phyloP scores from a whole-genome alignment of 2,797 vertebrate genomes.

The Anabas testudineus region DNA sequence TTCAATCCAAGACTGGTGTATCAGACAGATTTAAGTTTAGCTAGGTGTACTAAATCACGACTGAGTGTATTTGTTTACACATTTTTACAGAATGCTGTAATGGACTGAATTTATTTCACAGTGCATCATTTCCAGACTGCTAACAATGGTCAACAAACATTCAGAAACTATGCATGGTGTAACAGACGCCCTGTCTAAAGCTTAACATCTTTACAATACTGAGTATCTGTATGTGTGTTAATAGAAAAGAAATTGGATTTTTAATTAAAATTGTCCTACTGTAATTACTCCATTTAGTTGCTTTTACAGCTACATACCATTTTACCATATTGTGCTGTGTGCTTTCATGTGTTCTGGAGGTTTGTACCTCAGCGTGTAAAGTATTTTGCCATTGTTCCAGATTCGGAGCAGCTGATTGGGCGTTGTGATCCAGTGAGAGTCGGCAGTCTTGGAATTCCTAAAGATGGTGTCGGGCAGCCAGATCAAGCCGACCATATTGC shows the following conservation, averaged over 20 bases:
- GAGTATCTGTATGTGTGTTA: not conserved
- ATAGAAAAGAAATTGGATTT: too few relatives aligned
- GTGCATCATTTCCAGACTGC: too few relatives aligned
- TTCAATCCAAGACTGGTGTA: too few relatives aligned
- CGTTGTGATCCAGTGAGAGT: constrained; percentile 95
- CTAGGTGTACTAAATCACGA: too few relatives aligned
- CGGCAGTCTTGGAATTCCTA: constrained; percentile 93
- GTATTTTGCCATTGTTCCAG: constrained; percentile 94
- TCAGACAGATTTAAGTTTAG: too few relatives aligned
- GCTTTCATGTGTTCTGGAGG: not conserved
- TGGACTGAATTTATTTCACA: too few relatives aligned
- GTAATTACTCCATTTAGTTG: too few relatives aligned
- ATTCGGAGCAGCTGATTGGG: constrained; percentile 95
- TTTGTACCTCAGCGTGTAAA: constrained; percentile 91
- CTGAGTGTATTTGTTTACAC: too few relatives aligned
- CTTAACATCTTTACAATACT: not conserved
- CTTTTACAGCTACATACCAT: not conserved
- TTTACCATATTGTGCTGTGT: not conserved
- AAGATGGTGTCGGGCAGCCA: constrained; percentile 97
- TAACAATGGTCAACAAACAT: too few relatives aligned
- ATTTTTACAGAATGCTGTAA: too few relatives aligned
- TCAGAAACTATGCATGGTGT: too few relatives aligned
- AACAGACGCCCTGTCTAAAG: too few relatives aligned
- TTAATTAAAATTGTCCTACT: not conserved
- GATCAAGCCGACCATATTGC: constrained; percentile 96